Percentiles rank a stretch among this genome's conserved stretches.
Conservation (phyloP, 2,797 vertebrate genomes). For the Thalassophryne amazonica region DNA sequence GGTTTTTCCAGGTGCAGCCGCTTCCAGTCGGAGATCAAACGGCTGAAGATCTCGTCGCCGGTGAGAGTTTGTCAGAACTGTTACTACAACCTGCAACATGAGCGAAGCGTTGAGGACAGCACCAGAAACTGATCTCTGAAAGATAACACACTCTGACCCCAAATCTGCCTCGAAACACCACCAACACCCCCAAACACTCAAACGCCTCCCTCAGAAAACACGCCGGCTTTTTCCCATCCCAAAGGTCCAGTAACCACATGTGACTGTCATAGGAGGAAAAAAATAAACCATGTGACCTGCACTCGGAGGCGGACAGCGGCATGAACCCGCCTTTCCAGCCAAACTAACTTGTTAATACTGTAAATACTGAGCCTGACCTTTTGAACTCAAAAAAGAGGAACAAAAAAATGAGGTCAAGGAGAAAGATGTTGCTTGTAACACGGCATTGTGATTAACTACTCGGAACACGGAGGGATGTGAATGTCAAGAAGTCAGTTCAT, state of each 20-base stretch:
- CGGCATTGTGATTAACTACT: conserved; percentile 87
- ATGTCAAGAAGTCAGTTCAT: conserved; percentile 71
- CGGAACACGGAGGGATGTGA: conserved; percentile 67
- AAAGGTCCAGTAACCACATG: conserved; percentile 46
- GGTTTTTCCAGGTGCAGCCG: conserved; percentile 90
- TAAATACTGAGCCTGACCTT: conserved; percentile 92
- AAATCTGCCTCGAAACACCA: background rate
- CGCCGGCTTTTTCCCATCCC: background rate
- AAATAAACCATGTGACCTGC: conserved; percentile 9
- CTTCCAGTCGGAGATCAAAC: conserved; percentile 97
- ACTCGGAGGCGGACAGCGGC: conserved; percentile 16
- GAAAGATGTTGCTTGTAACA: conserved; percentile 81
- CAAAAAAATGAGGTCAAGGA: conserved; percentile 51
- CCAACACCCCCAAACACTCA: background rate
- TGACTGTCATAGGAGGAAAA: conserved; percentile 48
- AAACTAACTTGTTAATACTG: conserved; percentile 90
- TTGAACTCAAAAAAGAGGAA: conserved; percentile 81
- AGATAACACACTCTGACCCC: background rate
- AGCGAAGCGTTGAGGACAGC: conserved; percentile 86
- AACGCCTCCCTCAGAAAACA: background rate
- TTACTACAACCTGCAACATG: conserved; percentile 95
- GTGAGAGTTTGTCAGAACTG: conserved; percentile 99
- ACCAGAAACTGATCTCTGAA: conserved; percentile 78
- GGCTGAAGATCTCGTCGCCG: conserved; percentile 96
- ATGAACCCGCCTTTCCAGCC: too few relatives aligned